Base-by-base conservation (phyloP, 2,113 vertebrate species). In the Nothobranchius kuhntae region DNA sequence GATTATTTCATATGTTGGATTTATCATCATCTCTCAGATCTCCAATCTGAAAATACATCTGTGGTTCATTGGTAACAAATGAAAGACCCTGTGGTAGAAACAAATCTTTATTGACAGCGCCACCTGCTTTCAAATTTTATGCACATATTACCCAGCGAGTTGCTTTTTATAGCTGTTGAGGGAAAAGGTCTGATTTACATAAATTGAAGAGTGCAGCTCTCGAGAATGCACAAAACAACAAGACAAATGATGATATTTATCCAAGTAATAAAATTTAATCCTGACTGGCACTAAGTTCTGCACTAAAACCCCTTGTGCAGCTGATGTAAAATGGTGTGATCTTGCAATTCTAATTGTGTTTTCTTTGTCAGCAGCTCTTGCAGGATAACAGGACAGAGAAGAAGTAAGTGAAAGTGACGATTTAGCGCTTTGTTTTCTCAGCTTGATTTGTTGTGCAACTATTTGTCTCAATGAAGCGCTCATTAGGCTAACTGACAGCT, bases 401-500 rank as follows among this genome's bases (percentile, higher is more conserved):
- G 15, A n/a, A n/a, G 7, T n/a, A 50, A n/a, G 47, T 2, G 15
- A 8, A 15, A n/a, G 60, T 9, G 68, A 66, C 53, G 14, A 82
- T 73, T 77, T 61, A 71, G 50, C 35, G 48, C 69, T 74, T 38
- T 54, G 53, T 55, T 65, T 59, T 58, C 46, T 35, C 66, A 9
- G 26, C 48, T 46, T 0, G 13, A 62, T 58, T 40, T 72, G 61
- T 71, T 61, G 69, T 30, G 52, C 47, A 71, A 70, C 79, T 61
- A 46, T 72, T 80, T 7, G 24, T 77, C 65, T 73, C 15, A 35
- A 68, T 60, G 45, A 74, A 75, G 68, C 79, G 47, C 40, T 68
- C 74, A 78, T 86, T 78, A 84, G 63, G 63, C 48, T 81, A 80
- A 63, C 73, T 88, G 71, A 48, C 15, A 70, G 57, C 13, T 73